Evolutionary conservation across 2,888 invertebrate species (phyloP).

Genomic region (Leptopterna dolabrata): DNA sequence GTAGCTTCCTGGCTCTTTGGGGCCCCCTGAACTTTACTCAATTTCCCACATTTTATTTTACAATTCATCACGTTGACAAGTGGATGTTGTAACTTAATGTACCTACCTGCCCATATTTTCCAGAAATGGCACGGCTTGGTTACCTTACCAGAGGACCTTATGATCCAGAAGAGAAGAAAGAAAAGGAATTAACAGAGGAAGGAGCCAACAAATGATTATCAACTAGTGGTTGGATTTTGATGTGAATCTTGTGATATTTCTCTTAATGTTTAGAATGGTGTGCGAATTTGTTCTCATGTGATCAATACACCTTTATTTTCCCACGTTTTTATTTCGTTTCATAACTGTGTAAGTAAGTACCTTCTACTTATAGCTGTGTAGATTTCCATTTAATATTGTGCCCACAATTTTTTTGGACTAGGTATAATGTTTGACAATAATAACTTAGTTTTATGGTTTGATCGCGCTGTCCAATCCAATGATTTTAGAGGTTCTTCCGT

Average conservation of each 20-base stretch:
- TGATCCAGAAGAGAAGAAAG: not conserved
- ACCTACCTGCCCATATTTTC: not conserved
- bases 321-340: not conserved
- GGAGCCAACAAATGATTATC: not conserved
- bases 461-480: not conserved
- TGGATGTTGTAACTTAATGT: no score
- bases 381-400: not conserved
- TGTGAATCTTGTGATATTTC: not conserved
- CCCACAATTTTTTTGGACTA: not conserved
- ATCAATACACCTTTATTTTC: not conserved
- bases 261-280: not conserved
- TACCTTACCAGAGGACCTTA: constrained; percentile 46
- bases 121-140: constrained; percentile 56
- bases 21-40: no score
- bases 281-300: not conserved
- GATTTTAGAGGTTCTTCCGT: not conserved
- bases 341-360: not conserved
- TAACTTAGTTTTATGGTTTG: not conserved
- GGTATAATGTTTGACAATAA: not conserved
- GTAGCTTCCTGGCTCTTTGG: no score
- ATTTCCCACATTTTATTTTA: no score
- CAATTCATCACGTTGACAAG: no score
- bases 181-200: not conserved
- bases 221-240: not conserved
- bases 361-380: no score